Conservation (phyloP, 2,888 invertebrate species). For the Aricia artaxerxes region DNA sequence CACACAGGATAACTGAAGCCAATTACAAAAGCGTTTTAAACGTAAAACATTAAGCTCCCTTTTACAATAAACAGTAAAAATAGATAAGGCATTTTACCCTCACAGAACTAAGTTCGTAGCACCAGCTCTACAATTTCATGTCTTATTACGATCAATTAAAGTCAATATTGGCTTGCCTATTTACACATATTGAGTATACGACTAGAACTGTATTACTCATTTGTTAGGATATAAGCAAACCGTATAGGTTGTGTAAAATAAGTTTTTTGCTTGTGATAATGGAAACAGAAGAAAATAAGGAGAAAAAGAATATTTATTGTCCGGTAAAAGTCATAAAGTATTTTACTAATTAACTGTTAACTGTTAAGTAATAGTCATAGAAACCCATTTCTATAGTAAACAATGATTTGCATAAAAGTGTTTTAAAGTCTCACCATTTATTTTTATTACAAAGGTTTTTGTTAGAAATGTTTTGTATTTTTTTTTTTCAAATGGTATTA, state of each 20-base stretch:
- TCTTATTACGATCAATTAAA: neutral
- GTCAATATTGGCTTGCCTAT: neutral
- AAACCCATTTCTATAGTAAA: too few relatives aligned
- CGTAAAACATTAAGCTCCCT: neutral
- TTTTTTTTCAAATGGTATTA: too few relatives aligned
- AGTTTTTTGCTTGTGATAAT: constrained; percentile 5
- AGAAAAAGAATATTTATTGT: neutral
- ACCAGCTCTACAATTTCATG: neutral
- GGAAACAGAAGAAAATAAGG: neutral
- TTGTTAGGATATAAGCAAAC: neutral
- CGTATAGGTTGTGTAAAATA: constrained; percentile 1
- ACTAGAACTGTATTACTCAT: neutral
- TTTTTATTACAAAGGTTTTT: too few relatives aligned
- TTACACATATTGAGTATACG: neutral
- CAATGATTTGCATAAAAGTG: too few relatives aligned
- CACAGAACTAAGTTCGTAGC: neutral
- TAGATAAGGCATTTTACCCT: constrained; percentile 26
- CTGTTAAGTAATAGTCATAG: too few relatives aligned
- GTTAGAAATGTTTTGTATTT: too few relatives aligned
- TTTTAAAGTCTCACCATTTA: too few relatives aligned
- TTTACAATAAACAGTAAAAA: constrained; percentile 26
- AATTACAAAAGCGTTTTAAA: neutral
- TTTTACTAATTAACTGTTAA: neutral
- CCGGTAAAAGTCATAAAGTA: neutral
- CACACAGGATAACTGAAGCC: neutral